Base-by-base conservation (phyloP, 2,797 vertebrate genomes). In the Synanceia verrucosa region DNA sequence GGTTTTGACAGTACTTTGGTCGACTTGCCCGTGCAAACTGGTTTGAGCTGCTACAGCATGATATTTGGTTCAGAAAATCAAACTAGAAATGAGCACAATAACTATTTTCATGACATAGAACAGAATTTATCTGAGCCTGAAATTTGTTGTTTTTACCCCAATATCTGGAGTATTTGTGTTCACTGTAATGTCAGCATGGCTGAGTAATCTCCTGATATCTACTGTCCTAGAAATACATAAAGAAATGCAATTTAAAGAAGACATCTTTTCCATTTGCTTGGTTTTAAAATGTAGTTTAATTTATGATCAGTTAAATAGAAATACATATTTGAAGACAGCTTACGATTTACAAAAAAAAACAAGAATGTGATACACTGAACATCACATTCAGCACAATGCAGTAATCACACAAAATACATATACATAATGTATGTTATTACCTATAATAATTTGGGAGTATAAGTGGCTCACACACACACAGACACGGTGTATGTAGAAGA, bases 251-350 rank as follows among this genome's bases (percentile, higher is more conserved):
- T 18, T 7, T 28, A 21, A 55, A 59, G 1, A 56, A 59, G 64
- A 9, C 12, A 16, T 70, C 6, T 31, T 31, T 52, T 50, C 26
- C 1, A 51, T 65, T 65, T 41, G 2, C 7, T 51, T 33, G 23
- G 3, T 65, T 55, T 74, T 41, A 9, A 70, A 78, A 61, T 9
- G 53, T 70, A 60, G 12, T 76, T 86, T 85, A 68, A 70, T 79
- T 69, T 13, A 62, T 18, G 41, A 36, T 69, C 36, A 44, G 3
- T 70, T 73, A 46, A 57, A 70, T 78, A 81, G 26, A 67, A 60
- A 74, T 53, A 44, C 51, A 64, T 6, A 43, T 62, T 57, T 47
- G 13, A 53, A 73, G 6, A 81, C 14, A 70, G 3, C 6, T 76
- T n/a, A 34, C 43, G 9, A 72, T 51, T 55, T 18, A 46, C 19